Evolutionary conservation across 2,113 vertebrate genomes (phyloP).

Genomic region (Chaetodon auriga): DNA sequence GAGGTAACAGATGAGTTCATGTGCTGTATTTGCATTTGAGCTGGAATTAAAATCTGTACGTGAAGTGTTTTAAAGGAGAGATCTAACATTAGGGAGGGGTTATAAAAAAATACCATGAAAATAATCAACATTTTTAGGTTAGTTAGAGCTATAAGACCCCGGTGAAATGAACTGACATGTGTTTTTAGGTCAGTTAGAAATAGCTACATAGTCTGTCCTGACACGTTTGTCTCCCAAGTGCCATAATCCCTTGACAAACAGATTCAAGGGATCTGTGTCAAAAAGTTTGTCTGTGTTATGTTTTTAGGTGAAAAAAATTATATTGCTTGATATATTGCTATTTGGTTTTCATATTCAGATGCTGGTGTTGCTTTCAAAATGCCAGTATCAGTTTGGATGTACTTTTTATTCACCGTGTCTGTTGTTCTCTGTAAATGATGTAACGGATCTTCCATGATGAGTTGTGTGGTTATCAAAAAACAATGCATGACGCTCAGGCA

Average conservation of each 20-base stretch:
- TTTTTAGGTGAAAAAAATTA: not conserved
- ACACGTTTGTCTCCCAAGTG: not conserved
- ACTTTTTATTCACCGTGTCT: not conserved
- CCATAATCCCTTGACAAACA: not conserved
- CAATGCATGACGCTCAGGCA: not conserved
- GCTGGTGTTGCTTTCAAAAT: not conserved
- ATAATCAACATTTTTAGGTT: not conserved
- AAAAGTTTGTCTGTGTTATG: no score
- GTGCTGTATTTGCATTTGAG: not conserved
- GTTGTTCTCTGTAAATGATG: not conserved
- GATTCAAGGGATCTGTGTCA: not conserved
- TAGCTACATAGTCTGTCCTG: not conserved
- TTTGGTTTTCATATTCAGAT: not conserved
- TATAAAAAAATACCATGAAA: not conserved
- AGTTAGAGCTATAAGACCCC: not conserved
- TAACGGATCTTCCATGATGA: not conserved
- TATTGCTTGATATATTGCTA: no score
- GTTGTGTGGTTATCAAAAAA: not conserved
- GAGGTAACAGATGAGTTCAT: not conserved
- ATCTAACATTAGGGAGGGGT: not conserved
- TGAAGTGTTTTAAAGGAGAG: not conserved
- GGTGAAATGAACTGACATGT: not conserved
- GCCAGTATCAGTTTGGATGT: not conserved
- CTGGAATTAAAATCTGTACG: not conserved
- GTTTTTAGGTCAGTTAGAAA: not conserved